A percentile compares a stretch with the other conserved stretches of the same genome.
phyloP scores from a whole-genome alignment of 2,888 invertebrate genomes.

The Eupelmus urozonus region DNA sequence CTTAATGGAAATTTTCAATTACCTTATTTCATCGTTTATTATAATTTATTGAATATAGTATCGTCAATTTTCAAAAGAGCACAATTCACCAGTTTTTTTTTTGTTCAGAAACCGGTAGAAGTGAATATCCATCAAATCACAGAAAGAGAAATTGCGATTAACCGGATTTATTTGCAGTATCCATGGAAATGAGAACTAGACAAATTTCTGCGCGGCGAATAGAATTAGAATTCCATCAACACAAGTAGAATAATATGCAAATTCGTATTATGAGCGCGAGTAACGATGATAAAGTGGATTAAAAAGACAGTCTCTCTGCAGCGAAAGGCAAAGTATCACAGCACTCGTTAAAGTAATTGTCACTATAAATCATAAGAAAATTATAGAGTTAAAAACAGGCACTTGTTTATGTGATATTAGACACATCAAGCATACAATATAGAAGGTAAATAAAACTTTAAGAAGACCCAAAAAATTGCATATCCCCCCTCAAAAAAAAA shows the following conservation, averaged over 20 bases:
- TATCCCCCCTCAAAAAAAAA: too few relatives aligned
- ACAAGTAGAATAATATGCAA: constrained; percentile 43
- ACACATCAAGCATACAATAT: neutral
- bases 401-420: neutral
- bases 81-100: too few relatives aligned
- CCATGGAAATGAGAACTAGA: constrained; percentile 40
- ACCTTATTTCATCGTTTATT: too few relatives aligned
- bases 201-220: constrained; percentile 36
- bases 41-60: too few relatives aligned
- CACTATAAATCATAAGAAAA: neutral
- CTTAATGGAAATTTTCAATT: too few relatives aligned
- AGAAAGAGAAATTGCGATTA: constrained; percentile 30
- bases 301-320: constrained; percentile 27
- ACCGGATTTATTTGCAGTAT: constrained; percentile 34
- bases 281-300: constrained; percentile 51
- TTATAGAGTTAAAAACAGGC: neutral
- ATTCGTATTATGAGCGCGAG: constrained; percentile 41
- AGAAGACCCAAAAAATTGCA: too few relatives aligned
- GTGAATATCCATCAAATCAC: neutral
- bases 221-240: constrained; percentile 56
- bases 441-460: neutral
- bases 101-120: neutral
- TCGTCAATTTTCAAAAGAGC: too few relatives aligned
- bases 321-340: constrained; percentile 22
- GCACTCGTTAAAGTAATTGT: neutral